These are phyloP conservation scores for Pogonocherus hispidulus DNA, from an alignment of 2,888 invertebrate genomes.

Conservation along the genomic window DNA sequence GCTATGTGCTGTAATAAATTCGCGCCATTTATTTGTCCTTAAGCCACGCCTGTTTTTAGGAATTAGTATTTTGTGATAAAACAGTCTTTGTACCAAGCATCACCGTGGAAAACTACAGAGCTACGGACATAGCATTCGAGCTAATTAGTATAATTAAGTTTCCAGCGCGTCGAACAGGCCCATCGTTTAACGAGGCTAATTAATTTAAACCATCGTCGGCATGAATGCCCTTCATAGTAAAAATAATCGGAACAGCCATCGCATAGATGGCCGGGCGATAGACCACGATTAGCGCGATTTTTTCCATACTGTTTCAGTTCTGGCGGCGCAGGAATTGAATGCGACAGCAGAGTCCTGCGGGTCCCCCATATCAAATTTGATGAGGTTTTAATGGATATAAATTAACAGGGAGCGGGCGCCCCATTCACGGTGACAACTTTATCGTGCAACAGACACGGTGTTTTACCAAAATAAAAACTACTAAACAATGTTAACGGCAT, in stretches of 20 bases:
- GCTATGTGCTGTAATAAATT: too few species aligned
- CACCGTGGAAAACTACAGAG: too few species aligned
- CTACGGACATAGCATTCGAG: background rate
- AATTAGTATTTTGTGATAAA: too few species aligned
- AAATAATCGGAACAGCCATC: background rate
- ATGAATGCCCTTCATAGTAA: slow-evolving; percentile 9
- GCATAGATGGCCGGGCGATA: slow-evolving; percentile 13
- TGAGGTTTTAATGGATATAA: slow-evolving; percentile 57
- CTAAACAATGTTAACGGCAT: background rate
- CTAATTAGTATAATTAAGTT: slow-evolving; percentile 2
- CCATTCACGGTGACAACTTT: slow-evolving; percentile 34
- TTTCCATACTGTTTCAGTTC: slow-evolving; percentile 32
- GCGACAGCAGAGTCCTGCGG: slow-evolving; percentile 42
- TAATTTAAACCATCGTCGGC: slow-evolving; percentile 19
- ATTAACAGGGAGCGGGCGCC: slow-evolving; percentile 48
- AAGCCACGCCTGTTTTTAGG: too few species aligned
- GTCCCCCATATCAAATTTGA: slow-evolving; percentile 53
- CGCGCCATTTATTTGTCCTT: too few species aligned
- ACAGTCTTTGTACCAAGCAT: too few species aligned
- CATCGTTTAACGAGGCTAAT: background rate
- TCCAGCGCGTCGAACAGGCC: slow-evolving; percentile 1
- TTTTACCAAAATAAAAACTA: slow-evolving; percentile 7
- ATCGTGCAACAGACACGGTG: slow-evolving; percentile 12
- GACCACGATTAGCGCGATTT: slow-evolving; percentile 12
- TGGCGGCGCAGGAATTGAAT: slow-evolving; percentile 8